These are phyloP conservation scores for Alethe diademata DNA, from an alignment of 2,113 vertebrate genomes.

Conservation along the genomic window DNA sequence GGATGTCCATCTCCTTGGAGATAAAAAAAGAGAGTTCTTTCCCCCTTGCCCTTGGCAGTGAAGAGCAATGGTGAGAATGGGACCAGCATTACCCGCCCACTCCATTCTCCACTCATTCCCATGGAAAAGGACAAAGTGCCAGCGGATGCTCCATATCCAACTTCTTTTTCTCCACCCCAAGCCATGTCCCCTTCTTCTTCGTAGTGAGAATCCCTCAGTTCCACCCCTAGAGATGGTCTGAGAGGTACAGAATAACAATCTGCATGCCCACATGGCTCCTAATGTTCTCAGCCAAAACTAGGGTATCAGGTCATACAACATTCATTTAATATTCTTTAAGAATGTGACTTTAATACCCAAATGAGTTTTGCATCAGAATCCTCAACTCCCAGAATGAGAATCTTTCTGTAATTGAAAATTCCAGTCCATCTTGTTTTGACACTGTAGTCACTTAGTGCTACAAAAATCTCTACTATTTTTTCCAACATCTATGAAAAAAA, in stretches of 20 bases:
- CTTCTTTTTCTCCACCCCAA: neutral
- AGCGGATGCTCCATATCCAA: rapidly evolving
- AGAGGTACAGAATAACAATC: neutral
- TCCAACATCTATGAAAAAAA: neutral
- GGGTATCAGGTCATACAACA: neutral
- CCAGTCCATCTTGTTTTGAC: neutral
- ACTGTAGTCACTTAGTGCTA: neutral
- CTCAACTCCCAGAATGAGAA: neutral
- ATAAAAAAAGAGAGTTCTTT: neutral
- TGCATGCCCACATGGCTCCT: rapidly evolving
- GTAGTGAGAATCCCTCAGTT: neutral
- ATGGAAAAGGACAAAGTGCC: neutral
- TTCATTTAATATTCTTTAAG: neutral
- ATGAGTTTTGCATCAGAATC: neutral
- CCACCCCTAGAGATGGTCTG: too few relatives aligned
- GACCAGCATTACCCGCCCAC: neutral
- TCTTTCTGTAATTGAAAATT: neutral
- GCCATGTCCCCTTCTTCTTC: neutral
- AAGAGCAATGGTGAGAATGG: neutral
- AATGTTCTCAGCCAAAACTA: neutral
- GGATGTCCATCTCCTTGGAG: rapidly evolving
- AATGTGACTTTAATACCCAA: neutral
- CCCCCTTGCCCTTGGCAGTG: rapidly evolving
- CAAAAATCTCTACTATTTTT: neutral
- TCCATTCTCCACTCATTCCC: neutral